Base-by-base conservation (phyloP, 1,140 invertebrate species). In the Magallana ariakensis region DNA sequence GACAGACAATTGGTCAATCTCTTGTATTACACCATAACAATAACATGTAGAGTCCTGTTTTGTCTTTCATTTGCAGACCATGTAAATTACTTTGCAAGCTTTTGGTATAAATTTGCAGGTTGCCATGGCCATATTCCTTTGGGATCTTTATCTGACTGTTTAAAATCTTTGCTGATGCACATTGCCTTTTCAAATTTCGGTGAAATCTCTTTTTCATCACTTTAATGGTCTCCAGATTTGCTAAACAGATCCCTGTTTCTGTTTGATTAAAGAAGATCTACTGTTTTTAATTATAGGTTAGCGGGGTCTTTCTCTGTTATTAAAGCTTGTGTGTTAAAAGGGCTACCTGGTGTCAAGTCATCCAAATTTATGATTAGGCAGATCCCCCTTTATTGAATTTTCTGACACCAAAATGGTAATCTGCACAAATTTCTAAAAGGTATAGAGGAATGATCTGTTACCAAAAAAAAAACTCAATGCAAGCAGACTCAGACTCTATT, bases 201-300 rank as follows among this genome's bases (percentile, higher is more conserved):
- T 22, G 15, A 26, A 46, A 46, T 46, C 33, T 46, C 22, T 26
- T 60, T 26, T 75, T 75, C 22, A 26, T 75, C 66, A 26, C 66
- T 75, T 26, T 13, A 75, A 75, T 75, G 22, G 33, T 75, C 66
- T 75, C 19, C 22, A 75, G 22, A 75, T 75, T 75, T 75, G 9
- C 22, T 26, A 62, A 75, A 26, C 66, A 75, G 66, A 26, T 19
- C 66, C 66, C 66, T 75, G 66, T 75, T 75, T 75, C 19, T 62
- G 19, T 62, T 62, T 62, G 58, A 62, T 62, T 62, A 62, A 75
- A 75, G 66, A 75, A 75, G 66, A 75, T 75, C 66, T 75, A 75
- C 66, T 75, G 66, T 75, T 75, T 75, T 33, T 26, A 75, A 75
- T 75, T 75, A 75, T 75, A 13, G 66, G 66, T 33, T 75, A 75